Evolutionary conservation across 2,113 vertebrate genomes (phyloP).

Genomic region (Thamnaconus septentrionalis): DNA sequence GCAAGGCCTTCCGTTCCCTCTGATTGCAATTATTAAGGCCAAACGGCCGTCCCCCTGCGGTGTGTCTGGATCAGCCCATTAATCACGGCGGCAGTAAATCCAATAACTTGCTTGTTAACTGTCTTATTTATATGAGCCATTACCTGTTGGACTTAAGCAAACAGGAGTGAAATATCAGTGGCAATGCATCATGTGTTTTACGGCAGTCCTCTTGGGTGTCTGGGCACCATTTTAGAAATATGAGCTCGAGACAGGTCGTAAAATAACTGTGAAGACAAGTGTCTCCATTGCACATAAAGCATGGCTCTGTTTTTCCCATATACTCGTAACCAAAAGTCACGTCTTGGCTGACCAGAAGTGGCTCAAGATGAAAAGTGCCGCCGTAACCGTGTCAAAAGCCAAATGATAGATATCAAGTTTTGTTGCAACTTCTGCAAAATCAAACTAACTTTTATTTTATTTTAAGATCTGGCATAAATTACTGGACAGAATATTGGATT

Average conservation of each 20-base stretch:
- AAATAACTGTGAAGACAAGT: constrained; percentile 5
- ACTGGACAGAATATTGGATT: background rate
- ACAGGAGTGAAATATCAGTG: background rate
- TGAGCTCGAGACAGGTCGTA: constrained; percentile 6
- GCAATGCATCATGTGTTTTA: constrained; percentile 5
- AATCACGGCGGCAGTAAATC: constrained; percentile 14
- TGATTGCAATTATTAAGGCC: background rate
- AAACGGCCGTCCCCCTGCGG: background rate
- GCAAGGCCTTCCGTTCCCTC: background rate
- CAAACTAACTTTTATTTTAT: constrained; percentile 5
- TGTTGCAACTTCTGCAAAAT: constrained; percentile 7
- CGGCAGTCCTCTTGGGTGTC: constrained; percentile 12
- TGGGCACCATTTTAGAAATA: background rate
- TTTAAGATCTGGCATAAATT: constrained; percentile 13
- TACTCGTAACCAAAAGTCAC: background rate
- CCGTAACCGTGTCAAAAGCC: constrained; percentile 10
- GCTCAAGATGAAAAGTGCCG: constrained; percentile 15
- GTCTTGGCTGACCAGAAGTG: constrained; percentile 5
- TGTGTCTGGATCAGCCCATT: background rate
- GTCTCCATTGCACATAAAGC: constrained; percentile 12
- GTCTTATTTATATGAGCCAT: constrained; percentile 3
- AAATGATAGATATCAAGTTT: constrained; percentile 10
- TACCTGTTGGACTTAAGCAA: constrained; percentile 5
- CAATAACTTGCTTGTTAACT: background rate
- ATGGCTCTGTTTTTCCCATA: background rate